Conservation (phyloP, 2,888 invertebrate species). For the Callimorpha dominula region DNA sequence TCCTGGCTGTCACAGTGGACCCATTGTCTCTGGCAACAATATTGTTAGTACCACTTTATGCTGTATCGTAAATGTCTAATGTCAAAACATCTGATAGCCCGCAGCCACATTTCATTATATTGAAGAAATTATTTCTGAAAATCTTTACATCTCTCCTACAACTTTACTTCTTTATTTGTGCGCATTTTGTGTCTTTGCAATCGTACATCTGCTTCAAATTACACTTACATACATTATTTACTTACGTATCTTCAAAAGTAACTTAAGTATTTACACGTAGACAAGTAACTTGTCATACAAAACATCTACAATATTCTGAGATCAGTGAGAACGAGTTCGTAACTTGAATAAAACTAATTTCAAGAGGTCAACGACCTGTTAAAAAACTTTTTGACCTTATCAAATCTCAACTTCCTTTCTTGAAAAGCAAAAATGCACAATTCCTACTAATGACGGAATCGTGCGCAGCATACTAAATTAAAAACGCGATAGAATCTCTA, state of each 20-base stretch:
- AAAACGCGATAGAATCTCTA: slow-evolving; percentile 76
- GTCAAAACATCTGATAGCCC: slow-evolving; percentile 32
- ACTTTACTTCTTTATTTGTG: neutral
- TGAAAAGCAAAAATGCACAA: slow-evolving; percentile 75
- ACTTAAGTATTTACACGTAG: too few species aligned
- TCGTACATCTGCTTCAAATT: neutral
- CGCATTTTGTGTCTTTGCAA: neutral
- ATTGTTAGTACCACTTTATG: slow-evolving; percentile 40
- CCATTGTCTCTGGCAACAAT: slow-evolving; percentile 48
- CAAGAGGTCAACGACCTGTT: slow-evolving; percentile 61
- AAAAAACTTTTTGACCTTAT: slow-evolving; percentile 65
- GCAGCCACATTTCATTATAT: slow-evolving; percentile 11
- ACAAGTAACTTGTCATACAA: neutral
- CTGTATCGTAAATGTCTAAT: slow-evolving; percentile 34
- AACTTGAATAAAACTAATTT: slow-evolving; percentile 34
- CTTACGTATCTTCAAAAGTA: too few species aligned
- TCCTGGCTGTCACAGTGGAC: slow-evolving; percentile 49
- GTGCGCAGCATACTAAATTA: slow-evolving; percentile 74
- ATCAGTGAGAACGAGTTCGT: slow-evolving; percentile 31
- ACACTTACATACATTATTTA: neutral
- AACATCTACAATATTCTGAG: slow-evolving; percentile 31
- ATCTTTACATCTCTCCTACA: neutral
- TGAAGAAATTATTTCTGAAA: neutral
- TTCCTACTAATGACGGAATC: slow-evolving; percentile 82
- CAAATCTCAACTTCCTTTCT: slow-evolving; percentile 72